These are phyloP conservation scores for Theretra japonica DNA, from an alignment of 2,888 invertebrate species.

Conservation along the genomic window DNA sequence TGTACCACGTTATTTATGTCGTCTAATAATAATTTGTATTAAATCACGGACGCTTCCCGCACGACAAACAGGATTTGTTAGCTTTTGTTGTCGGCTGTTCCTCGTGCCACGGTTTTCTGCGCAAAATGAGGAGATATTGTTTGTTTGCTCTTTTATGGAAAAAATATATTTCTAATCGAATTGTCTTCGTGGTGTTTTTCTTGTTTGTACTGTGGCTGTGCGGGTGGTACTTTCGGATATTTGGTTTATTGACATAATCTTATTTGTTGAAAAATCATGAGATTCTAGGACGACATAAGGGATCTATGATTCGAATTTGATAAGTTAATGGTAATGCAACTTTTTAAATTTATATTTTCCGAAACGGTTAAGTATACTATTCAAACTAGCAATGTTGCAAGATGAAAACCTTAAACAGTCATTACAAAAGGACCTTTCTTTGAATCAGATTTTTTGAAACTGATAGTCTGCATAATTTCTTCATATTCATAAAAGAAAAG, in stretches of 20 bases:
- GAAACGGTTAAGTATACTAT: too few species aligned
- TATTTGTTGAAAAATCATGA: too few species aligned
- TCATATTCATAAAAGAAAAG: too few species aligned
- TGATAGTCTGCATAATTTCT: too few species aligned
- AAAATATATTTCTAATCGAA: conserved; percentile 55
- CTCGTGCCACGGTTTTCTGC: conserved; percentile 55
- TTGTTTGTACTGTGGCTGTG: conserved; percentile 2
- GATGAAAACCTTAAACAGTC: too few species aligned
- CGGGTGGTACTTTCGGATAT: not conserved
- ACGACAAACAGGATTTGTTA: conserved; percentile 82
- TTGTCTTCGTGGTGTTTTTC: conserved; percentile 45
- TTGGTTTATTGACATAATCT: not conserved
- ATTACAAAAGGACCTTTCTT: too few species aligned
- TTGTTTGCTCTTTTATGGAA: conserved; percentile 62
- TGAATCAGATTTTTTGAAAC: too few species aligned
- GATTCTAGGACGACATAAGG: too few species aligned
- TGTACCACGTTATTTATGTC: conserved; percentile 81
- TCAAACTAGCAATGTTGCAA: too few species aligned
- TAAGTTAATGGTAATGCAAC: too few species aligned
- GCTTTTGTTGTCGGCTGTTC: conserved; percentile 77
- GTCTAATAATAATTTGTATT: conserved; percentile 85
- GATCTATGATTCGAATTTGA: too few species aligned
- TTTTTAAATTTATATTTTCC: too few species aligned
- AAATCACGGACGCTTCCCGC: conserved; percentile 80
- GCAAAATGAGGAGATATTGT: conserved; percentile 65